Percentiles rank a stretch among this genome's conserved stretches.
Evolutionary conservation across 2,797 vertebrate genomes (phyloP).

Genomic region (Labroides dimidiatus): DNA sequence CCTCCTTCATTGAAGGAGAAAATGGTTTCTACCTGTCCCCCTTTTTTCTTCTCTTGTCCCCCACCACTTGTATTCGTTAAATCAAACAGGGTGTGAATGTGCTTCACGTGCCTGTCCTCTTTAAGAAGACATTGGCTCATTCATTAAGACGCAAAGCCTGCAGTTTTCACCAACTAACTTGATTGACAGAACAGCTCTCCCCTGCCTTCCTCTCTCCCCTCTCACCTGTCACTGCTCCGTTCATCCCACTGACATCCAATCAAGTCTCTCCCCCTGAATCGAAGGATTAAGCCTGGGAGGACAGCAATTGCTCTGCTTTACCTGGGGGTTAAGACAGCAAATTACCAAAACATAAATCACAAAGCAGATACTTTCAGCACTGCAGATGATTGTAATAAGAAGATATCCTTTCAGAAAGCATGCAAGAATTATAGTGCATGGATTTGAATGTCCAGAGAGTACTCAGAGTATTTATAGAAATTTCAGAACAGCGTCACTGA

Average conservation of each 20-base stretch:
- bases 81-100: constrained; percentile 38
- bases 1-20: constrained; percentile 19
- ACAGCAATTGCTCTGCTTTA: constrained; percentile 63
- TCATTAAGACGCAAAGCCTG: constrained; percentile 61
- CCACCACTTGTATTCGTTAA: constrained; percentile 37
- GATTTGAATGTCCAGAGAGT: constrained; percentile 26
- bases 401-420: constrained; percentile 23
- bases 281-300: constrained; percentile 65
- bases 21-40: constrained; percentile 8
- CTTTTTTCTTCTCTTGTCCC: constrained; percentile 14
- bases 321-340: constrained; percentile 52
- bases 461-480: constrained; percentile 25
- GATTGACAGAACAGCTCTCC: constrained; percentile 61
- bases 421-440: constrained; percentile 26
- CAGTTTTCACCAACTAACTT: constrained; percentile 55
- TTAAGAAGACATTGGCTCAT: constrained; percentile 60
- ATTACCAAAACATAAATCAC: constrained; percentile 51
- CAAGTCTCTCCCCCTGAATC: constrained; percentile 61
- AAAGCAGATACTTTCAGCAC: constrained; percentile 31
- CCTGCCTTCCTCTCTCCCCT: constrained; percentile 31
- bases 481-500: constrained; percentile 6
- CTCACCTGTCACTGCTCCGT: constrained; percentile 61
- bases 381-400: constrained; percentile 35
- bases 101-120: constrained; percentile 58
- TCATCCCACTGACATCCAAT: constrained; percentile 64